Percentiles rank a stretch among this genome's conserved stretches.
These are phyloP conservation scores for Petrosia ficiformis DNA, from an alignment of 37 sponge, comb jelly and placozoan species.

Conservation along the genomic window DNA sequence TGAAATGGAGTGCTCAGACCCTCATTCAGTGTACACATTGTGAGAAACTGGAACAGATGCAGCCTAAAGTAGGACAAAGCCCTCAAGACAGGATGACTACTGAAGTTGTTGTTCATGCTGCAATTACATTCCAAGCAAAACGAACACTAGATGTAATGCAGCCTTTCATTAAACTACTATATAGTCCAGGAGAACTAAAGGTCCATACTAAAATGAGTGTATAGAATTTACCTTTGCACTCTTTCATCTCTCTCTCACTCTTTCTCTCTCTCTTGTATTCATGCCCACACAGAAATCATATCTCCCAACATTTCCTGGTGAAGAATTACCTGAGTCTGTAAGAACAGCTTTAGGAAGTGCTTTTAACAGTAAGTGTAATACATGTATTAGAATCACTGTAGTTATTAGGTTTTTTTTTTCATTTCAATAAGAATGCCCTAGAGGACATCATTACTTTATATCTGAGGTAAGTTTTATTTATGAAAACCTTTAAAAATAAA, in stretches of 20 bases:
- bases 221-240: too few species aligned
- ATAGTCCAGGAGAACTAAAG: conserved; percentile 3
- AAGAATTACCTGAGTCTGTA: conserved; percentile 42
- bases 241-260: too few species aligned
- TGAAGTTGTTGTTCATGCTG: conserved; percentile 6
- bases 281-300: conserved; percentile 60
- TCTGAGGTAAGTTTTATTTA: conserved; percentile 67
- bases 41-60: conserved; percentile 31
- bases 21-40: conserved; percentile 45
- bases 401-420: background rate
- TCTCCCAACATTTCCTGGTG: conserved; percentile 65
- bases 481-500: too few species aligned
- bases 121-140: background rate
- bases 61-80: background rate
- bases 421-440: conserved; percentile 55
- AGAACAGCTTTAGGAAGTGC: background rate
- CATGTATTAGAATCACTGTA: background rate
- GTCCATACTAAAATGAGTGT: too few species aligned
- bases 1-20: conserved; percentile 22
- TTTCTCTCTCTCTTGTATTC: too few species aligned
- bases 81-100: background rate
- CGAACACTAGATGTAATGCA: background rate
- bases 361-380: conserved; percentile 1
- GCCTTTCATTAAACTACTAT: background rate
- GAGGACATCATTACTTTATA: conserved; percentile 74